Base-by-base conservation (phyloP, 2,113 vertebrate species). In the Vicugna pacos region DNA sequence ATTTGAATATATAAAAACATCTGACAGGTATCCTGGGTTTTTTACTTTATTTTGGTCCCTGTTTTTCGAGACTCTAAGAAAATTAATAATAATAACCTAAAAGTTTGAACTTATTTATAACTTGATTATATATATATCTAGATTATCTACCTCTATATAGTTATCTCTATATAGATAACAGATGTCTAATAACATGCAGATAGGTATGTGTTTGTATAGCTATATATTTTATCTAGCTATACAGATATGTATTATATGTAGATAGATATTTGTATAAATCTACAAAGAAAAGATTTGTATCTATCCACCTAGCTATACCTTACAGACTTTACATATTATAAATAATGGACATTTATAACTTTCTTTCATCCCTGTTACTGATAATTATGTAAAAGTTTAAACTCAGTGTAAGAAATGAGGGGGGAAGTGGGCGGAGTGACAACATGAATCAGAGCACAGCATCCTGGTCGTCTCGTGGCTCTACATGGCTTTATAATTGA, bases 31-130 rank as follows among this genome's bases (percentile, higher is more conserved):
- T 73, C 42, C 46, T 48, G 2, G 75, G 24, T 14, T 64, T 56
- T 69, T 48, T 19, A 30, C 19, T 38, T 81, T 67, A 54, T 76
- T 77, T 76, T 5, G 3, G 9, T 64, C 35, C 30, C 0, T 35
- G 6, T 24, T 73, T 60, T 88, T 64, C 32, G 20, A 58, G 28
- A 1, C 38, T 88, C 58, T 77, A n/a, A 67, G 17, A 60, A 72
- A 76, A 42, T 30, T 58, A 90, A 86, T 69, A 38, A 86, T 69
- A 38, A 20, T n/a, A 79, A 89, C 16, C 32, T 4, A 56, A 9
- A 60, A 86, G 8, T n/a, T 77, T 86, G 20, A 76, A 76, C 26
- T 82, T 70, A 73, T 92, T 83, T 90, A 70, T 65, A 89, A 79
- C 80, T 65, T 52, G 28, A 26, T 17, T 75, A 42, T 19, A 2